Conservation (phyloP, 2,113 vertebrate genomes). For the Chinchilla lanigera region DNA sequence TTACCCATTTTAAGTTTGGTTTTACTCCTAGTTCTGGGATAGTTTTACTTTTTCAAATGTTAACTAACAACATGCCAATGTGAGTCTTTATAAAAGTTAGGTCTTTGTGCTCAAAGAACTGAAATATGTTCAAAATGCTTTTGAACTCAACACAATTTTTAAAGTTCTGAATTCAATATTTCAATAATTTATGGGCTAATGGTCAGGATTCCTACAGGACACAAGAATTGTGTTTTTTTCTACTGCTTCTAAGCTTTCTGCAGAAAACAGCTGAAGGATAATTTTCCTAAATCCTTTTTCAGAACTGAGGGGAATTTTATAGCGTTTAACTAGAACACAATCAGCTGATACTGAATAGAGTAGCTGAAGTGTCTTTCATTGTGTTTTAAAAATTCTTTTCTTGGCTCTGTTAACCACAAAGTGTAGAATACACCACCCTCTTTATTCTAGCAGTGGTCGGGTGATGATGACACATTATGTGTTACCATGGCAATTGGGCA, state of each 20-base stretch:
- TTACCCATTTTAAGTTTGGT: conserved; percentile 47
- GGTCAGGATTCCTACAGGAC: conserved; percentile 77
- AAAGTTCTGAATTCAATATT: conserved; percentile 24
- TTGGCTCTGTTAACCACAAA: conserved; percentile 48
- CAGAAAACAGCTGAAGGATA: conserved; percentile 68
- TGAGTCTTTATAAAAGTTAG: conserved; percentile 61
- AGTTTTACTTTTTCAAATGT: background rate
- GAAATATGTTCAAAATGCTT: conserved; percentile 1
- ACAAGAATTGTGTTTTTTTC: conserved; percentile 58
- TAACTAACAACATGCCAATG: conserved; percentile 45
- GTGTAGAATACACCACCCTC: background rate
- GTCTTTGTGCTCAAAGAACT: conserved; percentile 63
- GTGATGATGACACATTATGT: background rate
- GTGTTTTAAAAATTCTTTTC: conserved; percentile 67
- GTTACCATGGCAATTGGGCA: background rate
- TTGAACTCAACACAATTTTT: background rate
- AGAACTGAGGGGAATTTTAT: conserved; percentile 60
- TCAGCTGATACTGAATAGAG: conserved; percentile 69
- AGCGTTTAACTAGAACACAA: conserved; percentile 74
- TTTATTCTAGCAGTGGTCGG: background rate
- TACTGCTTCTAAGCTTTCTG: conserved; percentile 79
- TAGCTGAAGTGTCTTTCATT: conserved; percentile 61
- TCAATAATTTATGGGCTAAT: conserved; percentile 58
- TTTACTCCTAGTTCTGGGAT: conserved; percentile 3
- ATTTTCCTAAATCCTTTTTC: conserved; percentile 72